Evolutionary conservation across 2,113 vertebrate species (phyloP).

Genomic region (Sturnira hondurensis): DNA sequence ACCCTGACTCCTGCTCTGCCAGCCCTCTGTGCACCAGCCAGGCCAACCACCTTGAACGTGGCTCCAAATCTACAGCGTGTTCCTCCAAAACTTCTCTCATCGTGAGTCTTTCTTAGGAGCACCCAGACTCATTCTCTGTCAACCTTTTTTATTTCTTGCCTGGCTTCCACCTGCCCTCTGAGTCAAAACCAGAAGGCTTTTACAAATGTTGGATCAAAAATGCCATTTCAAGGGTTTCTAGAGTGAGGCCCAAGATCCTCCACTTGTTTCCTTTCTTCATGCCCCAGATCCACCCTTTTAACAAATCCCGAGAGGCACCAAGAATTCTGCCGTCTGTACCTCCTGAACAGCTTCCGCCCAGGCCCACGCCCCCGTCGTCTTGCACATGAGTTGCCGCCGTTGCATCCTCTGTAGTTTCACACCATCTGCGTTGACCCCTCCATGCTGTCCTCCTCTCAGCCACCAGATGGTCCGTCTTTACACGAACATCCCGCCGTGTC

Average conservation of each 20-base stretch:
- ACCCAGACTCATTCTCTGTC: not conserved
- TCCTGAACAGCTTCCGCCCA: accelerated
- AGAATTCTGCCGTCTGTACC: not conserved
- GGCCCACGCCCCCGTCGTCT: accelerated
- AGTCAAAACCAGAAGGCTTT: not conserved
- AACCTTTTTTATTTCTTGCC: not conserved
- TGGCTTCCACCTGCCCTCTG: not conserved
- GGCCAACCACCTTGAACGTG: not conserved
- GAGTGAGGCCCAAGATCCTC: not conserved
- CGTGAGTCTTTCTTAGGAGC: not conserved
- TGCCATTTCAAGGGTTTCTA: not conserved
- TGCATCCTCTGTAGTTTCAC: too few species aligned
- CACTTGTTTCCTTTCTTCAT: not conserved
- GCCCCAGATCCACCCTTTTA: not conserved
- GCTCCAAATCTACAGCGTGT: not conserved
- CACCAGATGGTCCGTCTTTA: not conserved
- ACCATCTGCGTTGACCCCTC: not conserved
- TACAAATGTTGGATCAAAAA: not conserved
- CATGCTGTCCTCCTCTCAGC: not conserved
- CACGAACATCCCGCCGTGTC: not conserved
- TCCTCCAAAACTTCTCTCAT: not conserved
- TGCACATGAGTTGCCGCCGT: accelerated
- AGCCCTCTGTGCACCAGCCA: not conserved
- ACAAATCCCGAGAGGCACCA: not conserved
- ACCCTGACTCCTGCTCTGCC: not conserved